These are phyloP conservation scores for Chaetodon trifasciatus DNA, from an alignment of 2,797 vertebrate species.

Conservation along the genomic window DNA sequence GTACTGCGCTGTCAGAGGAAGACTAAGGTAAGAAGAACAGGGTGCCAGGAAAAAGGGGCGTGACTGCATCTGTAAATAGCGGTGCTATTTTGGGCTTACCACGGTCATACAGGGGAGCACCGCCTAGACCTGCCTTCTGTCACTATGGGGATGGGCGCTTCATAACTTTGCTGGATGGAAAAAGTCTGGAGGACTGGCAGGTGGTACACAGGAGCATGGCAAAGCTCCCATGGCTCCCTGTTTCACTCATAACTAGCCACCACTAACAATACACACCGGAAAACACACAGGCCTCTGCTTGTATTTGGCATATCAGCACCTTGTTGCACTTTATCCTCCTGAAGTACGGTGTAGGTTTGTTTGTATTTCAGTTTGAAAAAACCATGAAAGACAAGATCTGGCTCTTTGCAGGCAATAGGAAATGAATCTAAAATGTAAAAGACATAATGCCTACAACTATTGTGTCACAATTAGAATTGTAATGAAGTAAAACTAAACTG, in stretches of 20 bases:
- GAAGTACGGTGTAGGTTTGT: conserved; percentile 23
- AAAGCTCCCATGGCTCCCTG: conserved; percentile 75
- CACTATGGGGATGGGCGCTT: conserved; percentile 82
- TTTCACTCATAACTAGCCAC: conserved; percentile 68
- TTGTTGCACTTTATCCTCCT: conserved; percentile 53
- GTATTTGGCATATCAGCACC: conserved; percentile 58
- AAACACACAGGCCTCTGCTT: conserved; percentile 74
- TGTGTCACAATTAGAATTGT: neutral
- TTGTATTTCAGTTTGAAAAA: conserved; percentile 22
- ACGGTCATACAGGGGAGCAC: conserved; percentile 68
- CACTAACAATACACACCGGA: conserved; percentile 71
- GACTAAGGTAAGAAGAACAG: conserved; percentile 66
- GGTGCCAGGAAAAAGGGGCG: conserved; percentile 84
- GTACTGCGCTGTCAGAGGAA: conserved; percentile 55
- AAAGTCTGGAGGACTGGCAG: conserved; percentile 85
- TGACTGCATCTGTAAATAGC: conserved; percentile 82
- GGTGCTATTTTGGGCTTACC: conserved; percentile 81
- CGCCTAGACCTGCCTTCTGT: conserved; percentile 85
- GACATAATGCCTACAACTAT: no score
- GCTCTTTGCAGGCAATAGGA: conserved; percentile 5
- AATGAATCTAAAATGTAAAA: no score
- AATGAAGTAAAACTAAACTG: neutral
- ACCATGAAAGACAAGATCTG: neutral
- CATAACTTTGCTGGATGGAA: conserved; percentile 84
- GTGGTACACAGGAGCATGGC: conserved; percentile 85